Evolutionary conservation across 2,888 invertebrate species (phyloP).

Genomic region (Syrista parreyssii): DNA sequence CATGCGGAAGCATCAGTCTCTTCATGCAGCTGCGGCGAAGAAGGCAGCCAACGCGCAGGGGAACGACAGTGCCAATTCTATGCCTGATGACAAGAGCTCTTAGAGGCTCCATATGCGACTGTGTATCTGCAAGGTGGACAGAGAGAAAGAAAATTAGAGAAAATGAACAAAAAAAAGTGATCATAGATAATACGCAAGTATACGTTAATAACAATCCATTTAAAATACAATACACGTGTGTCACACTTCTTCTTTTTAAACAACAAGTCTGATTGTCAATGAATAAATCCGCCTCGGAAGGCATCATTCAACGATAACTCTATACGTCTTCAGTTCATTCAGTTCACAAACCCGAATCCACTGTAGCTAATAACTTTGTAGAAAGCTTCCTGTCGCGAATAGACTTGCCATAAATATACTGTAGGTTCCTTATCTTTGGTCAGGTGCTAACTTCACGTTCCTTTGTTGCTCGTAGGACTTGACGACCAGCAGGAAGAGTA

Average conservation of each 20-base stretch:
- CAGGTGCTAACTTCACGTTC: constrained; percentile 19
- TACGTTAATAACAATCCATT: neutral
- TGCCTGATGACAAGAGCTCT: neutral
- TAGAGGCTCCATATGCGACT: neutral
- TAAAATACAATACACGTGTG: neutral
- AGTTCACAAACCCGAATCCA: neutral
- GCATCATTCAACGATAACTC: neutral
- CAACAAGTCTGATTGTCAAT: neutral
- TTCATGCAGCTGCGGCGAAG: constrained; percentile 15
- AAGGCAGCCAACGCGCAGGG: neutral
- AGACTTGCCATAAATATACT: neutral
- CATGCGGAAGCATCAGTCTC: constrained; percentile 26
- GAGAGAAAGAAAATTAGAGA: neutral
- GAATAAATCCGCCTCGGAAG: neutral
- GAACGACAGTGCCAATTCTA: neutral
- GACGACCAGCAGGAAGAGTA: constrained; percentile 33
- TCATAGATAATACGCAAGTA: neutral
- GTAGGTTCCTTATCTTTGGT: neutral
- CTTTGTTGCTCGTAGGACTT: neutral
- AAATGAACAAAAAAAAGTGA: neutral
- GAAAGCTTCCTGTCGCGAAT: neutral
- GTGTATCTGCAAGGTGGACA: neutral
- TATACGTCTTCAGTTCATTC: neutral
- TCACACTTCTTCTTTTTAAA: neutral
- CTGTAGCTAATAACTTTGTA: neutral